Conservation (phyloP, 2,888 invertebrate genomes). For the Lymantria dispar region DNA sequence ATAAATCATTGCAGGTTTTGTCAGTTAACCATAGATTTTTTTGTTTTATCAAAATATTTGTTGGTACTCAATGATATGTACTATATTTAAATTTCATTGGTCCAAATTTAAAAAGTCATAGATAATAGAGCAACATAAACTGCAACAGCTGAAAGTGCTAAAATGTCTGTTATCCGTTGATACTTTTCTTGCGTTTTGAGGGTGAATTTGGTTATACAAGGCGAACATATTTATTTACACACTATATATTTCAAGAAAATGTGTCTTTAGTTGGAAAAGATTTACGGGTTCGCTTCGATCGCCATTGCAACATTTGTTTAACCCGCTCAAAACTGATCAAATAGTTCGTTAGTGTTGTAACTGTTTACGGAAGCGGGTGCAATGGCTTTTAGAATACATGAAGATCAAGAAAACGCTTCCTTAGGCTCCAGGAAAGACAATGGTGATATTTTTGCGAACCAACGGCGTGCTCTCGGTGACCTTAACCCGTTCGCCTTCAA, state of each 20-base stretch:
- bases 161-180: constrained; percentile 79
- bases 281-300: constrained; percentile 46
- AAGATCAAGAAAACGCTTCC: constrained; percentile 89
- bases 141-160: constrained; percentile 54
- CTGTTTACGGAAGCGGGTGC: constrained; percentile 67
- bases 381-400: constrained; percentile 90
- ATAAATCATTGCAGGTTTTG: too few species aligned
- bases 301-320: constrained; percentile 45
- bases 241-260: constrained; percentile 54
- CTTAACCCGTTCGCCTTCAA: constrained; percentile 83
- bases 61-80: too few species aligned
- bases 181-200: constrained; percentile 57
- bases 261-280: constrained; percentile 40
- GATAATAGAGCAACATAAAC: constrained; percentile 61
- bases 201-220: constrained; percentile 56
- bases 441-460: constrained; percentile 74
- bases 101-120: constrained; percentile 63
- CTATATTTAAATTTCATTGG: constrained; percentile 49
- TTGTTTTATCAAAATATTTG: too few species aligned
- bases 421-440: constrained; percentile 79
- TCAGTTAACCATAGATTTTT: too few species aligned
- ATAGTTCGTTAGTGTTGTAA: constrained; percentile 35
- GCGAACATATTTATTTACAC: constrained; percentile 46
- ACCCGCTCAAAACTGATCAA: constrained; percentile 42
- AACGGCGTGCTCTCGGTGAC: constrained; percentile 85